phyloP scores from a whole-genome alignment of 2,113 vertebrate species.

The Tretioscincus oriximinensis region DNA sequence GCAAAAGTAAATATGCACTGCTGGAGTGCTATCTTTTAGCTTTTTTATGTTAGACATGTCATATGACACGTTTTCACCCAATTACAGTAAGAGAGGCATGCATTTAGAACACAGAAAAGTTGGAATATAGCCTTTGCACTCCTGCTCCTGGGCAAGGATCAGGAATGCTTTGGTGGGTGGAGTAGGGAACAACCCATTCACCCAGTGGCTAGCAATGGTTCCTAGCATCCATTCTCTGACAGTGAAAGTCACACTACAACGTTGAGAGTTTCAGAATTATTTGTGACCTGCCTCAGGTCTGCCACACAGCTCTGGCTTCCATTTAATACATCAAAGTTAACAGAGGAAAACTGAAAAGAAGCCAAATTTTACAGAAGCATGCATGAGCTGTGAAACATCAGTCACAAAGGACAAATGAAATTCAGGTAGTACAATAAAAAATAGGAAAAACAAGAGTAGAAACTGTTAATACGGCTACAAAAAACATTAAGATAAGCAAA shows the following conservation, averaged over 20 bases:
- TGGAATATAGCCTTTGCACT: neutral
- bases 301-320: neutral
- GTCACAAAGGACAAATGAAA: neutral
- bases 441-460: constrained; percentile 11
- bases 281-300: neutral
- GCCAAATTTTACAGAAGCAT: neutral
- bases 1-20: no score
- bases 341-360: fast-evolving
- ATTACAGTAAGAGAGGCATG: no score
- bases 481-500: neutral
- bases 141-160: neutral
- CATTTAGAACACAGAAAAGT: no score
- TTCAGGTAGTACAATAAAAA: neutral
- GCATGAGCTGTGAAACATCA: neutral
- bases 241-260: neutral
- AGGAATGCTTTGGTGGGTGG: no score
- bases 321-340: fast-evolving
- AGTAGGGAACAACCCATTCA: no score
- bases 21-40: no score
- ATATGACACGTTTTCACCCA: no score
- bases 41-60: neutral
- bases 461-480: neutral
- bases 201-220: no score
- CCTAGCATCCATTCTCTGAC: no score
- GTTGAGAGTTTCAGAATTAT: fast-evolving